These are phyloP conservation scores for Austrofundulus limnaeus DNA, from an alignment of 2,113 vertebrate species.

Conservation along the genomic window DNA sequence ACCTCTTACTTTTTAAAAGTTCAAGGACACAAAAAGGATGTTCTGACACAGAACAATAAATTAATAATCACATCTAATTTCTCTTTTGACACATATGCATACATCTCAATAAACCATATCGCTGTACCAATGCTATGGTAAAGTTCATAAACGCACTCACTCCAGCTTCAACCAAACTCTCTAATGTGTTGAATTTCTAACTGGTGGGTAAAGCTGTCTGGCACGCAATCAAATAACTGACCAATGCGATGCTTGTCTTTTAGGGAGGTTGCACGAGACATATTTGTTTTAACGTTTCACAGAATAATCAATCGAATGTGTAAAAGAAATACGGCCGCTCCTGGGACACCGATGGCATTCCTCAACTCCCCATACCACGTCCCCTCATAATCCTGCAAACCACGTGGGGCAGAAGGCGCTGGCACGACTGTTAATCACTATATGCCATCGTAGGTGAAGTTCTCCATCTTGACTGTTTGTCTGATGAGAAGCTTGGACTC, in stretches of 20 bases:
- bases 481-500: constrained; percentile 91
- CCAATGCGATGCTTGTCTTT: constrained; percentile 29
- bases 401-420: constrained; percentile 67
- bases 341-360: constrained; percentile 45
- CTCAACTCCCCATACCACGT: constrained; percentile 44
- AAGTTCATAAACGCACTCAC: constrained; percentile 69
- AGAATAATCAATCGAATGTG: constrained; percentile 37
- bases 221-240: constrained; percentile 41
- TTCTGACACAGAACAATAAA: constrained; percentile 86
- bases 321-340: constrained; percentile 39
- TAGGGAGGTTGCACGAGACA: constrained; percentile 20
- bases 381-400: constrained; percentile 61
- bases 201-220: constrained; percentile 77
- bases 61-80: constrained; percentile 66
- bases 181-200: constrained; percentile 21
- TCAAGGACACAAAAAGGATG: constrained; percentile 70
- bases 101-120: constrained; percentile 10
- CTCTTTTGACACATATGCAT: constrained; percentile 58
- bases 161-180: constrained; percentile 43
- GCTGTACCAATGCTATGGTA: constrained; percentile 44
- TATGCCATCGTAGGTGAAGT: constrained; percentile 82
- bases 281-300: constrained; percentile 48
- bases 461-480: constrained; percentile 85
- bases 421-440: constrained; percentile 71
- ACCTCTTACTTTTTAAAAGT: constrained; percentile 73